phyloP scores from a whole-genome alignment of 2,113 vertebrate species.

The Muntiacus muntjak region DNA sequence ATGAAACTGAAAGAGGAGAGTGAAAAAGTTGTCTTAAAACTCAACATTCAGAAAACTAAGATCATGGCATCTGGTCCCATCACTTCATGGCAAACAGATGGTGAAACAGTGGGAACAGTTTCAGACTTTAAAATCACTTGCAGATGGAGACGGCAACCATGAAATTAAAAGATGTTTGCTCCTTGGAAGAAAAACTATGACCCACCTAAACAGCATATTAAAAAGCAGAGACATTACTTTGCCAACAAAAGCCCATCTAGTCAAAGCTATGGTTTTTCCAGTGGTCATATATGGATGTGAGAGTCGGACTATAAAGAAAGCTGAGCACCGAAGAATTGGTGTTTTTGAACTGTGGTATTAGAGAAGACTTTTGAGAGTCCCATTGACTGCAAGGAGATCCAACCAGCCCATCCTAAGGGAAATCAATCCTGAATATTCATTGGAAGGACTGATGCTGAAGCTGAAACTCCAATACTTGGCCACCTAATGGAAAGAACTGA shows the following conservation, averaged over 20 bases:
- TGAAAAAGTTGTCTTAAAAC: neutral
- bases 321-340: fast-evolving
- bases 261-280: neutral
- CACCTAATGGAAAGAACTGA: neutral
- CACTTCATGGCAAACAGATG: neutral
- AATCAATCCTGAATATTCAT: neutral
- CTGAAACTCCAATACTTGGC: neutral
- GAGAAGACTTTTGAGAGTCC: neutral
- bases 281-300: neutral
- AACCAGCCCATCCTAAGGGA: neutral
- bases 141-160: neutral
- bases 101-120: neutral
- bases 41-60: neutral
- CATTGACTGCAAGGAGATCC: neutral
- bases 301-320: neutral
- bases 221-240: neutral
- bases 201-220: neutral
- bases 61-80: neutral
- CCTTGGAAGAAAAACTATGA: neutral
- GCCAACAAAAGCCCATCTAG: neutral
- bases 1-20: neutral
- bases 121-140: neutral
- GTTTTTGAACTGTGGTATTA: neutral
- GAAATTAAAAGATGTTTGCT: neutral
- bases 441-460: neutral